Conservation (phyloP, 2,888 invertebrate genomes). For the Lumbricus terrestris region DNA sequence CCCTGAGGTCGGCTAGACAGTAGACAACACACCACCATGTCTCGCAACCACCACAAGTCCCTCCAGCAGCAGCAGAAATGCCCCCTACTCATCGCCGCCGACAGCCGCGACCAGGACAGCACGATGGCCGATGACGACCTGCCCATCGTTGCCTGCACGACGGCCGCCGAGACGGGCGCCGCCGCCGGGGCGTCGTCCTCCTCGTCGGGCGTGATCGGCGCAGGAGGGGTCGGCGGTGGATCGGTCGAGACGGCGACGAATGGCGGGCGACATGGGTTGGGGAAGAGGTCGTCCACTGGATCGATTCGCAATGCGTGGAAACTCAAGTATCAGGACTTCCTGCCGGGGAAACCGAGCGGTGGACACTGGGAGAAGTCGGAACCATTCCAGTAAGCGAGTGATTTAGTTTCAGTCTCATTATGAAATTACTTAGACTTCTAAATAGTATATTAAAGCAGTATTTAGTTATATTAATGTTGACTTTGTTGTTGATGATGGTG, state of each 20-base stretch:
- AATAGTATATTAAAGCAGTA: not conserved
- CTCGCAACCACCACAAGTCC: not conserved
- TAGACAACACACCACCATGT: not conserved
- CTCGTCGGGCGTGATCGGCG: not conserved
- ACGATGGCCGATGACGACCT: not conserved
- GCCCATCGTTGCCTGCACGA: not conserved
- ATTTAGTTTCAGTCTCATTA: not conserved
- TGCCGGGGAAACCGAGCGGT: conserved; percentile 16
- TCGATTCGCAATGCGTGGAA: conserved; percentile 23
- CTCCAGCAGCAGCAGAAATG: conserved; percentile 10
- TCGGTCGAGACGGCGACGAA: not conserved
- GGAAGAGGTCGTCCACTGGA: conserved; percentile 3
- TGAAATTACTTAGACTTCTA: not conserved
- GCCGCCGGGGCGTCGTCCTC: too few species aligned
- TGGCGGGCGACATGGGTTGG: not conserved
- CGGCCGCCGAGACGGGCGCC: not conserved
- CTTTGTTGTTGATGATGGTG: too few species aligned
- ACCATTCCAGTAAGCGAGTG: not conserved
- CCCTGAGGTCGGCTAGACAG: not conserved
- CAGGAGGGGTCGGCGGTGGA: not conserved
- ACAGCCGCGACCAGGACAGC: not conserved
- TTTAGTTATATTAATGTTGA: too few species aligned
- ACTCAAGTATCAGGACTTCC: conserved; percentile 31
- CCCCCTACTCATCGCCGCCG: not conserved
- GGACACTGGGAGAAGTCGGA: conserved; percentile 8